These are phyloP conservation scores for Phylloscopus trochilus DNA, from an alignment of 2,113 vertebrate species.

Conservation along the genomic window DNA sequence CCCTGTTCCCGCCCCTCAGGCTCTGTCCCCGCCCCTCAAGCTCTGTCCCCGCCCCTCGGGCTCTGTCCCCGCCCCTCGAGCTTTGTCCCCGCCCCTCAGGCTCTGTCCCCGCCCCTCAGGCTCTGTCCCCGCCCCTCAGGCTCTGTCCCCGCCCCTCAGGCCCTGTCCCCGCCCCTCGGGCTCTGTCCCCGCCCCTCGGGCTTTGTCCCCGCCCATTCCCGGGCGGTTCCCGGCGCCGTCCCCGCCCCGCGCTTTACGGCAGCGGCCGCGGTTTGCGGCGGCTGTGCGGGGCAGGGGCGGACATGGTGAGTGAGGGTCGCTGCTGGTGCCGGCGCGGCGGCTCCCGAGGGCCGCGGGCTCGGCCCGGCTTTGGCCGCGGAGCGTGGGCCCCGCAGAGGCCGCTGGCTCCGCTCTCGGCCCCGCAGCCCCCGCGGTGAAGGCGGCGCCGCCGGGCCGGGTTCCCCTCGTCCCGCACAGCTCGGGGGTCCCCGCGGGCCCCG, in stretches of 20 bases:
- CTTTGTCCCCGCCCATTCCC: too few species aligned
- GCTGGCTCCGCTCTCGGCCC: background rate
- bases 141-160: too few species aligned
- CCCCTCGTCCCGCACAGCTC: accelerated
- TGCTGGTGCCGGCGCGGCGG: accelerated
- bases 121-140: too few species aligned
- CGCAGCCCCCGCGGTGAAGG: accelerated
- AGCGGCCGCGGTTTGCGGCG: background rate
- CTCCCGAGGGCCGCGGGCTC: too few species aligned
- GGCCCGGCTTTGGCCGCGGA: too few species aligned
- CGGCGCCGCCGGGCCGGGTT: background rate
- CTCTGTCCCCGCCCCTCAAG: too few species aligned
- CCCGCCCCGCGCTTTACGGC: background rate
- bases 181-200: too few species aligned
- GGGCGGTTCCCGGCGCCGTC: background rate
- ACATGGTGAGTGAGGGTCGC: constrained; percentile 30
- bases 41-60: too few species aligned
- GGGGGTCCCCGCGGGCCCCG: background rate
- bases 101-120: too few species aligned
- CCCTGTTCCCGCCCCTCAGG: background rate
- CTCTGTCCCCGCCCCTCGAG: too few species aligned
- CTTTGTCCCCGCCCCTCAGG: background rate
- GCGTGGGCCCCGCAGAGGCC: background rate
- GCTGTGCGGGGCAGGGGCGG: background rate
- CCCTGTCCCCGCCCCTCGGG: too few species aligned